phyloP scores from a whole-genome alignment of 2,888 invertebrate genomes.

The Dioctria linearis region DNA sequence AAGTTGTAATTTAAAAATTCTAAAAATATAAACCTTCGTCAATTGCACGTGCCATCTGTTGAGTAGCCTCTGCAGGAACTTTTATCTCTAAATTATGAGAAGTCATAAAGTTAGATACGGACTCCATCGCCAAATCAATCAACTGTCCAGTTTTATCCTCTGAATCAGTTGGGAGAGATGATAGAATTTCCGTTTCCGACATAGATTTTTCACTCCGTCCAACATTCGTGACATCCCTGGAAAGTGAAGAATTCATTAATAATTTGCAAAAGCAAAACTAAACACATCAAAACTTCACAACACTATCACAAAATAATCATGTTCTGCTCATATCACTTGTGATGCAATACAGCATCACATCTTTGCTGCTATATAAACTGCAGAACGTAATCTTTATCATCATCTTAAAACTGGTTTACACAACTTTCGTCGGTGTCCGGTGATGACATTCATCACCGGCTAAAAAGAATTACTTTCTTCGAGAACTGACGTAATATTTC shows the following conservation, averaged over 20 bases:
- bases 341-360: too few species aligned
- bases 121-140: constrained; percentile 74
- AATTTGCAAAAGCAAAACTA: background rate
- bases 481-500: constrained; percentile 8
- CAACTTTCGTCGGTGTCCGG: constrained; percentile 3
- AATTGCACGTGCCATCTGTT: constrained; percentile 79
- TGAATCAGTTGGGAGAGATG: constrained; percentile 72
- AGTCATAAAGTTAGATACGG: constrained; percentile 74
- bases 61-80: constrained; percentile 78
- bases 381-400: constrained; percentile 12
- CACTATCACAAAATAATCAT: too few species aligned
- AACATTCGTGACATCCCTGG: constrained; percentile 68
- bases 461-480: constrained; percentile 30
- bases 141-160: constrained; percentile 74
- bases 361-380: background rate
- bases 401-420: background rate
- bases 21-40: constrained; percentile 77
- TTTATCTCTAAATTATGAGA: constrained; percentile 80
- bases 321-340: too few species aligned
- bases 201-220: constrained; percentile 69
- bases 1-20: background rate
- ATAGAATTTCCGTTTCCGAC: constrained; percentile 72
- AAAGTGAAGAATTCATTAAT: constrained; percentile 29
- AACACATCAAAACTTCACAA: too few species aligned
- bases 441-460: constrained; percentile 16